phyloP scores from a whole-genome alignment of 2,888 invertebrate genomes.

The Pasiphila rectangulata region DNA sequence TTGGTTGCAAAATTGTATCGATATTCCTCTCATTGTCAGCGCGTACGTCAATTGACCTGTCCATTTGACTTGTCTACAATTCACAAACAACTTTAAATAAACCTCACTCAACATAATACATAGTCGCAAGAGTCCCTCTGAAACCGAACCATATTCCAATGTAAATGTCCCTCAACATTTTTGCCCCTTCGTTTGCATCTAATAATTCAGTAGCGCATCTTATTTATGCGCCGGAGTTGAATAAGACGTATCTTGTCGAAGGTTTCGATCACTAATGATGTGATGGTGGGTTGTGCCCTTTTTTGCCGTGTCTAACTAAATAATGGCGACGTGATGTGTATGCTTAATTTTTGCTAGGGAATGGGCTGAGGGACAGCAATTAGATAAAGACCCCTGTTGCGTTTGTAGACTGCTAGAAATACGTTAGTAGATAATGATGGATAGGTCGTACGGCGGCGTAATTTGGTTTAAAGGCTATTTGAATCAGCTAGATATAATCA shows the following conservation, averaged over 20 bases:
- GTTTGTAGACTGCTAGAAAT: not conserved
- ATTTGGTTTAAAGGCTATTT: no score
- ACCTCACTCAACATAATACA: not conserved
- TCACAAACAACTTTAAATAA: not conserved
- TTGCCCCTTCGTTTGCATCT: conserved; percentile 75
- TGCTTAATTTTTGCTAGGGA: conserved; percentile 45
- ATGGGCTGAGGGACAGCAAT: conserved; percentile 16
- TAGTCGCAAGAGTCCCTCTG: conserved; percentile 9
- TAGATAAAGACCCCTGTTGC: conserved; percentile 6
- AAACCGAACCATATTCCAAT: conserved; percentile 58
- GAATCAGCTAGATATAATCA: no score
- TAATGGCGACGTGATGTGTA: conserved; percentile 59
- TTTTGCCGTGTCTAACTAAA: conserved; percentile 70
- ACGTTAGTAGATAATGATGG: not conserved
- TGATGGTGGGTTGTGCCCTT: conserved; percentile 61
- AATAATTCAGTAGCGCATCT: conserved; percentile 71
- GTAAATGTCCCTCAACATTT: conserved; percentile 68
- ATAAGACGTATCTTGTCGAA: conserved; percentile 65
- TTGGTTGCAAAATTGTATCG: no score
- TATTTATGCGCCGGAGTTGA: conserved; percentile 64
- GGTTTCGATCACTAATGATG: conserved; percentile 71
- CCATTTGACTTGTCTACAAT: no score
- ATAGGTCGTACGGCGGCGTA: no score
- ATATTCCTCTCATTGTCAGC: no score
- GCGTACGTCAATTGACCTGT: no score